Evolutionary conservation across 2,888 invertebrate species (phyloP).

Genomic region (Amphipoea oculea): DNA sequence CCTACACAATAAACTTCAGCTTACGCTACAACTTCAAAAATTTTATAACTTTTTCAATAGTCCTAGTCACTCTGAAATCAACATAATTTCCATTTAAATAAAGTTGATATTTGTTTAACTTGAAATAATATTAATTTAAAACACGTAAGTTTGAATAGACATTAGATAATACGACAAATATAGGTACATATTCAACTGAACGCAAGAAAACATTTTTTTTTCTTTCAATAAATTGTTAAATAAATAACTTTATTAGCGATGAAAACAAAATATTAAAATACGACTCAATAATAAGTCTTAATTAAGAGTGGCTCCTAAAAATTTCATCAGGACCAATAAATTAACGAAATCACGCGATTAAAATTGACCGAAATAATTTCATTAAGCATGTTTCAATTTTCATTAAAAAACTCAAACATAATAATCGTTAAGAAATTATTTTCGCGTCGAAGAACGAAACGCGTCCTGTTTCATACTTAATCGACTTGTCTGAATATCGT

Average conservation of each 20-base stretch:
- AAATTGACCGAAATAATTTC: constrained; percentile 56
- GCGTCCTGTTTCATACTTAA: background rate
- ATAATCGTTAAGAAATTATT: constrained; percentile 20
- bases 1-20: no score
- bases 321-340: constrained; percentile 10
- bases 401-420: constrained; percentile 26
- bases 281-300: background rate
- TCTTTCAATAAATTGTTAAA: background rate
- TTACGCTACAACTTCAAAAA: no score
- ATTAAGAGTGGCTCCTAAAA: constrained; percentile 22
- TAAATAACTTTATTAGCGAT: no score
- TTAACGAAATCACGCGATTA: constrained; percentile 32
- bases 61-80: no score
- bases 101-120: no score
- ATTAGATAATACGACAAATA: no score
- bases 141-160: no score
- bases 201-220: background rate
- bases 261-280: constrained; percentile 1
- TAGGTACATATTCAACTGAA: no score
- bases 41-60: no score
- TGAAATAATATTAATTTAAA: no score
- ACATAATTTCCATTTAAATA: no score
- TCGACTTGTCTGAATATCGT: constrained; percentile 17
- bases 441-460: constrained; percentile 10
- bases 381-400: constrained; percentile 35